Evolutionary conservation across 2,797 vertebrate genomes (phyloP).

Genomic region (Xiphorhynchus erythropygius): DNA sequence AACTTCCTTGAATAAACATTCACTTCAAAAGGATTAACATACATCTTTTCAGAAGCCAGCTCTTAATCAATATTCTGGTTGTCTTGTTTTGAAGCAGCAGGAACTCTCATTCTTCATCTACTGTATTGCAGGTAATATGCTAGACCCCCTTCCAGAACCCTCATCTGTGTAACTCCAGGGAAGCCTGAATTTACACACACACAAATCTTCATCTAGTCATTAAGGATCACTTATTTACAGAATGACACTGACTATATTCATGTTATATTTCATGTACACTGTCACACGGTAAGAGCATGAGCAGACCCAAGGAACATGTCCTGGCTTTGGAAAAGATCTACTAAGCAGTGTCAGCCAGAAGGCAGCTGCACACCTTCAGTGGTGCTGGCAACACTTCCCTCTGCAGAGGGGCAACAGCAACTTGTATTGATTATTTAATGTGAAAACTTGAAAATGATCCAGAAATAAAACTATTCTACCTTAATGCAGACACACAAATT

Average conservation of each 20-base stretch:
- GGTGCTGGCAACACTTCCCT: background rate
- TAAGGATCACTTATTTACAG: background rate
- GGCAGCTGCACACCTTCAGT: background rate
- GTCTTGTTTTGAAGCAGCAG: background rate
- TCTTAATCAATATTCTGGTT: constrained; percentile 2
- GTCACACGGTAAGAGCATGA: background rate
- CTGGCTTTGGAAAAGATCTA: background rate
- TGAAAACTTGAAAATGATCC: background rate
- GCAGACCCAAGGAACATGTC: background rate
- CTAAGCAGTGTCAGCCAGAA: background rate
- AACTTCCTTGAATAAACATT: constrained; percentile 31
- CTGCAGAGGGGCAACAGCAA: background rate
- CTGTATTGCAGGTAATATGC: background rate
- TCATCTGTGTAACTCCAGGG: background rate
- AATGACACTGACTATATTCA: background rate
- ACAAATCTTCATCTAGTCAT: background rate
- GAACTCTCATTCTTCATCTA: background rate
- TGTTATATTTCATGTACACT: background rate
- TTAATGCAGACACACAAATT: background rate
- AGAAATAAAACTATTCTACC: background rate
- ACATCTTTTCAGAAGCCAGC: background rate
- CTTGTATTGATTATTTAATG: background rate
- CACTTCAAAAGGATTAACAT: constrained; percentile 10
- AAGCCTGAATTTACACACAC: background rate
- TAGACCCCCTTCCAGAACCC: background rate